Evolutionary conservation across 2,888 invertebrate genomes (phyloP), one percentile per base, ranked within the genome.

Genomic region (Smittia sp.): DNA sequence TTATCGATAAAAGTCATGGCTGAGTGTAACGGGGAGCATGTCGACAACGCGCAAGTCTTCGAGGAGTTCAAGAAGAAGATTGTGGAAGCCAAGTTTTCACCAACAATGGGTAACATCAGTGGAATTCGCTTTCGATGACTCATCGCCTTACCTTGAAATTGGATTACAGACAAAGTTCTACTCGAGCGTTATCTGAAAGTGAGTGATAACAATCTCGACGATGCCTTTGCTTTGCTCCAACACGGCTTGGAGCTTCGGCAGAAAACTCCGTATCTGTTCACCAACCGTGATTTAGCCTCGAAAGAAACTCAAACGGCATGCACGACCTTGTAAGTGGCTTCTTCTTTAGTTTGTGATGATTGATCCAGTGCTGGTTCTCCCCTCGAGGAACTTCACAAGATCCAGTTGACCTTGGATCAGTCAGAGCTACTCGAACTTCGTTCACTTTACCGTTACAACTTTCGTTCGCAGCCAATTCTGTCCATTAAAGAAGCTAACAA

Each of bases 231-330:
- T 9, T 25, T 68, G 22, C 46, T 68, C 22, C 41, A 46, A 25
- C 22, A 22, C 24, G 46, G 46, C 24, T 32, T 68, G 18, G 46
- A 68, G 25, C 9, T 68, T 7, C 68, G 68, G n/a, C 1, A 27
- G 15, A 46, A 41, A 22, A 24, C 39, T 3, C n/a, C 68, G 6
- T 46, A 68, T 15, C 22, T 68, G 11, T 68, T 68, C 15, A 22
- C n/a, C 1, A 39, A 68, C n/a, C 68, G 68, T 13, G 68, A 68
- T 68, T 38, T 68, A 39, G 15, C 32, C 20, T 41, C 46, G 24
- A 22, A 27, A 32, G 68, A 41, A n/a, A 41, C 46, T 68, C 68
- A 68, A 68, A 68, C 41, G n/a, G 68, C 68, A 1, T 68, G 41
- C 25, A 66, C 18, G 20, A 39, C 39, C 32, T 66, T 66, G 66